These are phyloP conservation scores for Mactra quadrangularis DNA, from an alignment of 1,140 invertebrate species.

Conservation along the genomic window DNA sequence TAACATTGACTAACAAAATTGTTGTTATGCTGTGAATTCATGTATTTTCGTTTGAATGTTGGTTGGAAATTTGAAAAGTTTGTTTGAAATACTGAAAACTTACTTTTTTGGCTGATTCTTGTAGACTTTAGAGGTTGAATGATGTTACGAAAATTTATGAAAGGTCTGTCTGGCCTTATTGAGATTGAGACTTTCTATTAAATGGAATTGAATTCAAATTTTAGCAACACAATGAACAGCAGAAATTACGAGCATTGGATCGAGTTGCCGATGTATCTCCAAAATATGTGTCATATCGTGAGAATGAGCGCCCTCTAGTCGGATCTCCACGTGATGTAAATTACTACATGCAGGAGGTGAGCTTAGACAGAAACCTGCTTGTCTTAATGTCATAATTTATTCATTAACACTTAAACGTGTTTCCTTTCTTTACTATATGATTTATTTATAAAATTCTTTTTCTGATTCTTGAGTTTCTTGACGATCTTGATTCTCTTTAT, in stretches of 20 bases:
- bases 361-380: constrained; percentile 9
- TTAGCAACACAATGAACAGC: constrained; percentile 50
- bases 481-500: neutral
- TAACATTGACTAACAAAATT: too few relatives aligned
- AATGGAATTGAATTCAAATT: neutral
- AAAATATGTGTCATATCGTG: constrained; percentile 35
- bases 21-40: too few relatives aligned
- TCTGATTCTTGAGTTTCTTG: neutral
- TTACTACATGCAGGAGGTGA: constrained; percentile 58
- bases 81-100: too few relatives aligned
- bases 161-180: too few relatives aligned
- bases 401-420: neutral
- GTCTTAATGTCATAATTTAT: constrained; percentile 1
- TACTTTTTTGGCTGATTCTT: too few relatives aligned
- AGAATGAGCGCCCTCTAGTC: constrained; percentile 59
- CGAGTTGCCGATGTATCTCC: constrained; percentile 44
- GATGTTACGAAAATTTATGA: too few relatives aligned
- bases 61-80: too few relatives aligned
- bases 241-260: constrained; percentile 42
- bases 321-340: constrained; percentile 55
- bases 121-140: too few relatives aligned
- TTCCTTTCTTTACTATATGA: neutral
- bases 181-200: too few relatives aligned
- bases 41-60: too few relatives aligned
- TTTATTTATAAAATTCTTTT: neutral